phyloP scores from a whole-genome alignment of 2,888 invertebrate genomes.

The Euplagia quadripunctaria region DNA sequence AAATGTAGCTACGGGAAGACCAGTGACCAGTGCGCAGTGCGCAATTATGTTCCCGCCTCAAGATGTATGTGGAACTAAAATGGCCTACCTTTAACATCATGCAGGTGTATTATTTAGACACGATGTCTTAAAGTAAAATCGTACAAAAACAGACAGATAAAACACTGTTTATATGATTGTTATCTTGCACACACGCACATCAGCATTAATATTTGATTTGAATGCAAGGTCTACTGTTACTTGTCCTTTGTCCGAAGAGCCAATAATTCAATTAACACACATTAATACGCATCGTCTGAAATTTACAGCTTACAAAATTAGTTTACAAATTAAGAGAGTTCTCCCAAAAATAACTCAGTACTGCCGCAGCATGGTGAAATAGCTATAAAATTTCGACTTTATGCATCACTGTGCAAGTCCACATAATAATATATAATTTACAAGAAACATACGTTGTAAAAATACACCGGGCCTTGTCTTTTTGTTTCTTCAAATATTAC shows the following conservation, averaged over 20 bases:
- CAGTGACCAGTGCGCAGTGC: too few relatives aligned
- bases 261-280: background rate
- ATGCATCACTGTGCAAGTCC: constrained; percentile 34
- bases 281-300: background rate
- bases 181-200: background rate
- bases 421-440: constrained; percentile 44
- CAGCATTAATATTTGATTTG: too few relatives aligned
- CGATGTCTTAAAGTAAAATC: too few relatives aligned
- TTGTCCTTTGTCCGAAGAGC: too few relatives aligned
- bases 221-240: too few relatives aligned
- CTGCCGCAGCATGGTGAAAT: constrained; percentile 41
- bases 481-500: too few relatives aligned
- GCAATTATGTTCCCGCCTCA: too few relatives aligned
- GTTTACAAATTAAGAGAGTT: constrained; percentile 43
- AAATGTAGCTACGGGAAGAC: too few relatives aligned
- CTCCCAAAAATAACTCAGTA: constrained; percentile 35
- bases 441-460: constrained; percentile 29
- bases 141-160: background rate
- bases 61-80: too few relatives aligned
- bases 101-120: too few relatives aligned
- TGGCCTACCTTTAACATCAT: too few relatives aligned
- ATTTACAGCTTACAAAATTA: constrained; percentile 44
- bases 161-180: too few relatives aligned
- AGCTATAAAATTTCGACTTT: constrained; percentile 44
- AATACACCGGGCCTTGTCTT: constrained; percentile 20